Conservation (phyloP, 2,797 vertebrate genomes). For the Simalia tracyae region DNA sequence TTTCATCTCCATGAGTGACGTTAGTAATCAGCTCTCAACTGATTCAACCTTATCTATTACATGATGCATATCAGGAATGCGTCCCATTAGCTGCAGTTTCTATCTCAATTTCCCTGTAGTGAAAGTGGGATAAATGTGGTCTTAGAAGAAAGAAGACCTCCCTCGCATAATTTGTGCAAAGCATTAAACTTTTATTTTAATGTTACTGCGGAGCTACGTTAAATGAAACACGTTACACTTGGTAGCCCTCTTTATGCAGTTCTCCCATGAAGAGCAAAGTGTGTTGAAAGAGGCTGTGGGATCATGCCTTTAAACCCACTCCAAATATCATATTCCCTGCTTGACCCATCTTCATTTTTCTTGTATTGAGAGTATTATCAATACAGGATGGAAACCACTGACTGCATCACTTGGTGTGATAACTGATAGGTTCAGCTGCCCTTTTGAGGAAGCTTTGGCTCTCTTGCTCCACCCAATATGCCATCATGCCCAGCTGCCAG, state of each 20-base stretch:
- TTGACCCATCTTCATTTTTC: too few relatives aligned
- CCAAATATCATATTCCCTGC: neutral
- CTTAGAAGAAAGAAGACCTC: neutral
- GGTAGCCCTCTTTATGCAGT: neutral
- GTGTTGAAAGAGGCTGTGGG: neutral
- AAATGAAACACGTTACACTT: too few relatives aligned
- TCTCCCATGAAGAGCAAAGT: neutral
- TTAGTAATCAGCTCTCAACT: neutral
- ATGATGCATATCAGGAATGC: neutral
- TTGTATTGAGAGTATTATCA: too few relatives aligned
- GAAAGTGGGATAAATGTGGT: neutral
- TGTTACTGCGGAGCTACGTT: too few relatives aligned
- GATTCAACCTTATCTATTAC: neutral
- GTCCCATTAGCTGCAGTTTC: neutral
- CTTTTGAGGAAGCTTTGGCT: neutral
- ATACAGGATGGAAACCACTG: neutral
- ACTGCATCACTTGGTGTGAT: too few relatives aligned
- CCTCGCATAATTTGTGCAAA: neutral
- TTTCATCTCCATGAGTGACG: too few relatives aligned
- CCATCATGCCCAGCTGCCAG: neutral
- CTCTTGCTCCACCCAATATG: too few relatives aligned
- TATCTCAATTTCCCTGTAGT: neutral
- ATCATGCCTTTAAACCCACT: neutral
- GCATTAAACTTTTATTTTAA: neutral
- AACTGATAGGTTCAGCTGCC: neutral